Base-by-base conservation (phyloP, 2,888 invertebrate species). In the Brenthis daphne region DNA sequence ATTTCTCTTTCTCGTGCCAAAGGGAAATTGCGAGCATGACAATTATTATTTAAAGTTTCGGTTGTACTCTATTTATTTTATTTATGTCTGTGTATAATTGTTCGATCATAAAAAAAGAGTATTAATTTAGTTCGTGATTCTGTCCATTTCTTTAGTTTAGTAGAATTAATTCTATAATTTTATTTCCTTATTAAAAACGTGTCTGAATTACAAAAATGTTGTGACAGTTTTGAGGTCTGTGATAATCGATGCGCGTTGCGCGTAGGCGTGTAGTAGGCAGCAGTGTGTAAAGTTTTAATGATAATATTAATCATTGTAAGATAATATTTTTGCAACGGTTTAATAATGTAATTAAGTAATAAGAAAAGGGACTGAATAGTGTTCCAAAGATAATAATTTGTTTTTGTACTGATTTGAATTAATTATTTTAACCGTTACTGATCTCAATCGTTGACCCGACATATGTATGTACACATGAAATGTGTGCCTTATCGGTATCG, bases 1-100 rank as follows among this genome's bases (percentile, higher is more conserved):
- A 50, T 75, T 81, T 82, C 77, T 84, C 82, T 87, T 86, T 85
- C 85, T 84, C 80, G 89, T 89, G 89, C 89, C 90, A 90, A 90
- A 88, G 82, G 83, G 85, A 83, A 83, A 85, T 81, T 80, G 79
- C 80, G 77, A 73, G 83, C 89, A 90, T 90, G 89, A 90, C 90
- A 90, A 84, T 83, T 85, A 71, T 48, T 83, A 75, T 78, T 78
- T 77, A 75, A 73, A 77, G 78, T 82, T 79, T 82, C 29, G 75
- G 78, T 84, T 82, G 80, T 84, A 82, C 80, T 80, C 63, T 88
- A 88, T 89, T 89, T 89, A 89, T 88, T 87, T 81, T 82, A 83
- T 84, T 84, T 85, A 83, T 82, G 78, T 81, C 71, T 77, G 75
- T 74, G 54, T 55, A 71, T 75, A 67, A 69, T 69, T 68, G 24